A percentile compares a stretch with the other conserved stretches of the same genome.
Conservation (phyloP, 2,888 invertebrate genomes). For the Leptinotarsa haldemani region DNA sequence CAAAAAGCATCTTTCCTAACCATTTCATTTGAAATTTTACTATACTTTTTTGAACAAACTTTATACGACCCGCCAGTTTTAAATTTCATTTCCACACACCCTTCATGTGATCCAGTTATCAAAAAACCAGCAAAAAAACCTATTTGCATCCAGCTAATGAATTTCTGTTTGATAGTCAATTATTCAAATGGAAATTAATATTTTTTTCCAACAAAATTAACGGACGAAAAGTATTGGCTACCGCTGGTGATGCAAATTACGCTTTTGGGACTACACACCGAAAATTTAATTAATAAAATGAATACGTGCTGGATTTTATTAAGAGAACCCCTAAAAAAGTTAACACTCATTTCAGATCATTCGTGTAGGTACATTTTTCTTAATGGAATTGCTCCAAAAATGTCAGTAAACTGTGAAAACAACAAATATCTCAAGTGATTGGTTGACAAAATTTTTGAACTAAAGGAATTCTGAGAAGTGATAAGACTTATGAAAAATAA, state of each 20-base stretch:
- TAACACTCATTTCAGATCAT: background rate
- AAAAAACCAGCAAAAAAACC: background rate
- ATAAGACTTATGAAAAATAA: no score
- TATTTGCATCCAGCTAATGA: background rate
- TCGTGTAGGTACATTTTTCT: no score
- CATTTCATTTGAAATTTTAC: no score
- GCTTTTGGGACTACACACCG: background rate
- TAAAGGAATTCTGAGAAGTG: no score
- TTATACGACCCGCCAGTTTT: background rate
- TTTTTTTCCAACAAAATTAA: background rate
- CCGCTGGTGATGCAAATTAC: background rate
- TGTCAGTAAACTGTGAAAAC: no score
- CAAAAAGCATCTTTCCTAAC: no score
- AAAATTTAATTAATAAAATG: background rate
- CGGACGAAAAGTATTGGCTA: background rate
- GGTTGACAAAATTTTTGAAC: no score
- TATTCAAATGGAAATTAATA: background rate
- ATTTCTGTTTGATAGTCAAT: conserved; percentile 2
- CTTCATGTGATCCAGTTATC: background rate
- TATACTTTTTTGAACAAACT: no score
- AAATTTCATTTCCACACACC: background rate
- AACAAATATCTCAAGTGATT: no score
- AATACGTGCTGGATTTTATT: background rate
- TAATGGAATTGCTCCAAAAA: no score
- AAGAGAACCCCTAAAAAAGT: background rate